A percentile compares a stretch with the other conserved stretches of the same genome.
Conservation (phyloP, 2,113 vertebrate species). For the Oryzias javanicus region DNA sequence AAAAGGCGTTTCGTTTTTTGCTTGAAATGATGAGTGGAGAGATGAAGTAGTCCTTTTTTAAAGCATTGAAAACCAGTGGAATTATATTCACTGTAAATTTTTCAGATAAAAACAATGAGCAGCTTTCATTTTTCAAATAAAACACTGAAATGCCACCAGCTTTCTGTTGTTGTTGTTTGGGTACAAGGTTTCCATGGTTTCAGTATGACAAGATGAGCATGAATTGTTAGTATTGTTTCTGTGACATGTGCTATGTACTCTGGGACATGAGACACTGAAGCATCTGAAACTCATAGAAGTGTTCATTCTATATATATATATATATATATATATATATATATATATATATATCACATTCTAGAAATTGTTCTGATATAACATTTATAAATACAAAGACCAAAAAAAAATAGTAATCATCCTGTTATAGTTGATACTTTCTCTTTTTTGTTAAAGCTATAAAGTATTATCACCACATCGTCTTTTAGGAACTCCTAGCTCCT, state of each 20-base stretch:
- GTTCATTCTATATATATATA: too few species aligned
- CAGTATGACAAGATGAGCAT: slow-evolving; percentile 16
- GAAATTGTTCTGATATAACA: too few species aligned
- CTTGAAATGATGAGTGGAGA: slow-evolving; percentile 43
- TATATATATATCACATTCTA: too few species aligned
- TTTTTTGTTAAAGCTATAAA: too few species aligned
- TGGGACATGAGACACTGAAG: too few species aligned
- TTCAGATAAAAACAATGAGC: slow-evolving; percentile 5
- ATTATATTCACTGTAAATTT: background rate
- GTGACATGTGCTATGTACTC: background rate
- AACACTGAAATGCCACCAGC: background rate
- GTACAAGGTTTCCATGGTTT: slow-evolving; percentile 47
- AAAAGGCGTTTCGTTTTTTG: slow-evolving; percentile 35
- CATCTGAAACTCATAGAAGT: too few species aligned
- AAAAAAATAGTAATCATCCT: too few species aligned
- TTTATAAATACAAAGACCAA: too few species aligned
- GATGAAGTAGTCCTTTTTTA: background rate
- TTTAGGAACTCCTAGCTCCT: too few species aligned
- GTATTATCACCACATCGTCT: too few species aligned
- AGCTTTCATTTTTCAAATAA: slow-evolving; percentile 1
- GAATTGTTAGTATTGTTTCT: slow-evolving; percentile 49
- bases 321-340: too few species aligned
- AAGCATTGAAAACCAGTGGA: background rate
- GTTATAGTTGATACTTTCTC: too few species aligned
- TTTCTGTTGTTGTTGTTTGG: slow-evolving; percentile 40